Base-by-base conservation (phyloP, 2,797 vertebrate species). In the Leptodactylus fallax region DNA sequence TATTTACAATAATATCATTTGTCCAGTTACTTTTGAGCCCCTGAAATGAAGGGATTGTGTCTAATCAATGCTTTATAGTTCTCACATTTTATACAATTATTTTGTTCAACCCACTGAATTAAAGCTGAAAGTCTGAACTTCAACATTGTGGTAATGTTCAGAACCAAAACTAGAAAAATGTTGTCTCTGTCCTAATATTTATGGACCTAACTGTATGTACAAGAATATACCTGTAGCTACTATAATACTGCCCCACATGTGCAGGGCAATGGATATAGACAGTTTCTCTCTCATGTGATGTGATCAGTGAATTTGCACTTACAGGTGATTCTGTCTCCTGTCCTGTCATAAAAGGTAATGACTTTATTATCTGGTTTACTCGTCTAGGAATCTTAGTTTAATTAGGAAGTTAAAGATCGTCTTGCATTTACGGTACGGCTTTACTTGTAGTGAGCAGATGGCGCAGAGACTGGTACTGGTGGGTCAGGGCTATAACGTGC, bases 141-240 rank as follows among this genome's bases (percentile, higher is more conserved):
- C n/a, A n/a, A n/a, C n/a, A n/a, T n/a, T n/a, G n/a, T n/a, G n/a
- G n/a, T n/a, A n/a, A n/a, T n/a, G n/a, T n/a, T n/a, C n/a, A n/a
- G n/a, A n/a, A n/a, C n/a, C n/a, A n/a, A n/a, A n/a, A n/a, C n/a
- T n/a, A n/a, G n/a, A n/a, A n/a, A n/a, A n/a, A n/a, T n/a, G n/a
- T n/a, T n/a, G n/a, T n/a, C n/a, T n/a, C n/a, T n/a, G n/a, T n/a
- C n/a, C n/a, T n/a, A n/a, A n/a, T n/a, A n/a, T n/a, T n/a, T n/a
- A n/a, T n/a, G n/a, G n/a, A n/a, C n/a, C n/a, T n/a, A n/a, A n/a
- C n/a, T n/a, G n/a, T n/a, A 67, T 67, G 5, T 27, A 67, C 23
- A 67, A 67, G 12, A 67, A 67, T 67, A 67, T 67, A n/a, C n/a
- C n/a, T n/a, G n/a, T n/a, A 27, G 25, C 63, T 67, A 67, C 63